A percentile compares a stretch with the other conserved stretches of the same genome.
phyloP scores from a whole-genome alignment of 2,888 invertebrate species.

The Euclidia mi region DNA sequence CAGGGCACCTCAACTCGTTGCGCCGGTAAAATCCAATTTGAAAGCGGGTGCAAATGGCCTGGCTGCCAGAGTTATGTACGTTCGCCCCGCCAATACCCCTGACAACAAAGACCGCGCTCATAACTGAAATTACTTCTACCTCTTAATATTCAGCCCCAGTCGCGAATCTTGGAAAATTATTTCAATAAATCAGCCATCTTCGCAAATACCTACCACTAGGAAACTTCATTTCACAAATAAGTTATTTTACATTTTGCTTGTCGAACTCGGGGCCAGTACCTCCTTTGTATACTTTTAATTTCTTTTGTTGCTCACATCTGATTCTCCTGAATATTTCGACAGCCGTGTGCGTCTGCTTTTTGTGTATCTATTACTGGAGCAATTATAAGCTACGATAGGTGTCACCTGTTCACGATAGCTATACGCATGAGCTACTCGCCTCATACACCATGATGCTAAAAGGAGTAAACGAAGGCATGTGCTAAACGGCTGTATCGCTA shows the following conservation, averaged over 20 bases:
- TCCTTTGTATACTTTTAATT: slow-evolving; percentile 4
- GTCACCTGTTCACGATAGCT: too few relatives aligned
- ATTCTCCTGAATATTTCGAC: too few relatives aligned
- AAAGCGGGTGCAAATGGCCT: slow-evolving; percentile 54
- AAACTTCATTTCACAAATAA: slow-evolving; percentile 74
- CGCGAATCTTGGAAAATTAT: slow-evolving; percentile 84
- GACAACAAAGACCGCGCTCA: slow-evolving; percentile 80
- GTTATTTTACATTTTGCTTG: slow-evolving; percentile 70
- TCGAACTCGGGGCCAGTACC: slow-evolving; percentile 44
- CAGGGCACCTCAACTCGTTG: slow-evolving; percentile 48
- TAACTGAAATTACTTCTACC: slow-evolving; percentile 82
- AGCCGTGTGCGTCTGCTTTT: too few relatives aligned
- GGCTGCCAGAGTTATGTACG: slow-evolving; percentile 74
- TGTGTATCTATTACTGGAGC: too few relatives aligned
- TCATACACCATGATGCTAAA: too few relatives aligned
- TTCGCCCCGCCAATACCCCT: slow-evolving; percentile 64
- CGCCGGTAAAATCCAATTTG: slow-evolving; percentile 66
- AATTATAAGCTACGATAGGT: too few relatives aligned
- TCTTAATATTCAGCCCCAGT: slow-evolving; percentile 80
- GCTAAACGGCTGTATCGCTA: too few relatives aligned
- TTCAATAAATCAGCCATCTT: slow-evolving; percentile 82
- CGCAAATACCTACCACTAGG: slow-evolving; percentile 74
- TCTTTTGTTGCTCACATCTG: too few relatives aligned
- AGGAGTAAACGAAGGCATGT: too few relatives aligned
- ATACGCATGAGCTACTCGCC: too few relatives aligned